A percentile compares a stretch with the other conserved stretches of the same genome.
phyloP scores from a whole-genome alignment of 2,113 vertebrate species.

The Nycticorax nycticorax region DNA sequence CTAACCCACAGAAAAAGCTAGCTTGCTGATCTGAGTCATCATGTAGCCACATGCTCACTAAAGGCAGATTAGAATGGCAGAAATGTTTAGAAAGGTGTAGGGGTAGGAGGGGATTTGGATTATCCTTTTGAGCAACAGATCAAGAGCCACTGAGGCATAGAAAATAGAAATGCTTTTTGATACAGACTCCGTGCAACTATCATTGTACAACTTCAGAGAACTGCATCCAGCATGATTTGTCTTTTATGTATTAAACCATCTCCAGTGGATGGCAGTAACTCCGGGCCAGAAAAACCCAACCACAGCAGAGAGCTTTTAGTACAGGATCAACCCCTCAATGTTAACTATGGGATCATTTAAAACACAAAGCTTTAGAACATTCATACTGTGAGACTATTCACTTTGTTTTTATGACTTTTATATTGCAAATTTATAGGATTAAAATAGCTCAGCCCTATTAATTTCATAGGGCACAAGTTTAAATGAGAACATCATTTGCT shows the following conservation, averaged over 20 bases:
- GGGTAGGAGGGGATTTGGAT: neutral
- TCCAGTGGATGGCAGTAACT: neutral
- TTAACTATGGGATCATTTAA: neutral
- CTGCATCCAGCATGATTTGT: neutral
- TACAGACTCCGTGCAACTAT: neutral
- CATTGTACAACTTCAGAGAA: neutral
- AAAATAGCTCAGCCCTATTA: neutral
- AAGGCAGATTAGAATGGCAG: neutral
- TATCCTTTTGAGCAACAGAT: neutral
- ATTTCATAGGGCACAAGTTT: neutral
- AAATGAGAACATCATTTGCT: neutral
- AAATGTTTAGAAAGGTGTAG: neutral
- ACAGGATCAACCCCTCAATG: neutral
- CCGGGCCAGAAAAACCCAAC: neutral
- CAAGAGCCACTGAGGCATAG: neutral
- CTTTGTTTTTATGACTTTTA: neutral
- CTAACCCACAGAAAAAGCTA: neutral
- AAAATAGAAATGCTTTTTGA: neutral
- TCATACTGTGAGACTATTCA: neutral
- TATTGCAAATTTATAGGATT: neutral
- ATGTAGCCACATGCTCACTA: neutral
- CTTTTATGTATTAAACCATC: neutral
- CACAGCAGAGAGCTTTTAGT: neutral
- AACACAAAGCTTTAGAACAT: neutral
- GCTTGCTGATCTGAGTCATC: conserved; percentile 13